A percentile compares a stretch with the other conserved stretches of the same genome.
phyloP scores from a whole-genome alignment of 2,113 vertebrate species.

The Bos javanicus region DNA sequence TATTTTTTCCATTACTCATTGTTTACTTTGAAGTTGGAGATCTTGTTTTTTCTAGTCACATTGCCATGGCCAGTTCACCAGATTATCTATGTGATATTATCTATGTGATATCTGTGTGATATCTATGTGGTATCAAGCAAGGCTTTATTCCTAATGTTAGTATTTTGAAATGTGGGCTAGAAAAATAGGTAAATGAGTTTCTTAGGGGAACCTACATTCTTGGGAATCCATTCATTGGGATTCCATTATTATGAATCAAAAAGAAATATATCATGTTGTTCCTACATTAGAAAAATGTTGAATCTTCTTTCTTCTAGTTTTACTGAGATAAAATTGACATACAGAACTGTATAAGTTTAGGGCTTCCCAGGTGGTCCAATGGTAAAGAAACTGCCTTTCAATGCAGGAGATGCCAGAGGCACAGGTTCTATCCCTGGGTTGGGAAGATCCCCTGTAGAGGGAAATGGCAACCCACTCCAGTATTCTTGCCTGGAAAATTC shows the following conservation, averaged over 20 bases:
- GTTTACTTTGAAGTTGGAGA: background rate
- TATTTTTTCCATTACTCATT: background rate
- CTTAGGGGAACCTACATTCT: background rate
- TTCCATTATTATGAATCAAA: background rate
- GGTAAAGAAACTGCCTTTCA: background rate
- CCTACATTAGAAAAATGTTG: background rate
- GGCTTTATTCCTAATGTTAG: background rate
- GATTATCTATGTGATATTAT: background rate
- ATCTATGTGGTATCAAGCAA: background rate
- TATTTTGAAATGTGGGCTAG: background rate
- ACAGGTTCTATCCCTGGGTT: background rate
- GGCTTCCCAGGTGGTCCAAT: background rate
- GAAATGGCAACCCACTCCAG: background rate
- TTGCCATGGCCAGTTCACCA: background rate
- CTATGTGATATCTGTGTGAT: background rate
- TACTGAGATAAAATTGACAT: background rate
- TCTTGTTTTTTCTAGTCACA: background rate
- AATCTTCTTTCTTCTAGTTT: background rate
- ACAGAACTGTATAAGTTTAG: background rate
- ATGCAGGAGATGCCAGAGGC: background rate
- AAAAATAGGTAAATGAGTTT: background rate
- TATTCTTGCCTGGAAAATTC: background rate
- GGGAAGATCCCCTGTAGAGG: background rate
- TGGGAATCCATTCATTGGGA: background rate
- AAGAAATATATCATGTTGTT: background rate